phyloP scores from a whole-genome alignment of 1,140 invertebrate genomes.

The Protaetia brevitarsis region DNA sequence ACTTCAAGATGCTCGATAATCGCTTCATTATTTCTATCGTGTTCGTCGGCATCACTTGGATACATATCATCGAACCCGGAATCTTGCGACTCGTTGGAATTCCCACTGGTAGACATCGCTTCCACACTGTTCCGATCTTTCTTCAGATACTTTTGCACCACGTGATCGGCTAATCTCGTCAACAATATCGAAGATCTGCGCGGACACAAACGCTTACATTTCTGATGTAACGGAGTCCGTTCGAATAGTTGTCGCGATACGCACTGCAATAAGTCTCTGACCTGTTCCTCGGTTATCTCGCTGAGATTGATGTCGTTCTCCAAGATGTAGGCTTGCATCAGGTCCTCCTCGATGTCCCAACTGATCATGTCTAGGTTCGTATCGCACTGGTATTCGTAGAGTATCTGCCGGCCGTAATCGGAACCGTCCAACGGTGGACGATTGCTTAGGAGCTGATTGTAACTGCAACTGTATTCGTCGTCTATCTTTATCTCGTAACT shows the following conservation, averaged over 20 bases:
- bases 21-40: too few species aligned
- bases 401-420: not conserved
- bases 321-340: not conserved
- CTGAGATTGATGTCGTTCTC: not conserved
- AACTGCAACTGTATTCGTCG: not conserved
- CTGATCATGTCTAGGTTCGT: not conserved
- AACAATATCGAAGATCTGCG: slow-evolving; percentile 5
- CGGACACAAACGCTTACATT: slow-evolving; percentile 9
- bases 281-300: not conserved
- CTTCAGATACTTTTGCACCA: not conserved
- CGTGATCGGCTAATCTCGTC: slow-evolving; percentile 6
- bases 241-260: not conserved
- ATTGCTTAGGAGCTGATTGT: not conserved
- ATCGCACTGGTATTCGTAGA: not conserved
- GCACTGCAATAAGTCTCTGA: not conserved
- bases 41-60: too few species aligned
- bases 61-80: not conserved
- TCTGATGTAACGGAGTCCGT: not conserved
- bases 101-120: not conserved
- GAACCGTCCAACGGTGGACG: not conserved
- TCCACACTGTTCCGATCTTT: not conserved
- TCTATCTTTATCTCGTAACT: not conserved
- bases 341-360: not conserved
- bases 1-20: too few species aligned
- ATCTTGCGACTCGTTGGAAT: not conserved